Base-by-base conservation (phyloP, 1,140 invertebrate species). In the Nasonia longicornis region DNA sequence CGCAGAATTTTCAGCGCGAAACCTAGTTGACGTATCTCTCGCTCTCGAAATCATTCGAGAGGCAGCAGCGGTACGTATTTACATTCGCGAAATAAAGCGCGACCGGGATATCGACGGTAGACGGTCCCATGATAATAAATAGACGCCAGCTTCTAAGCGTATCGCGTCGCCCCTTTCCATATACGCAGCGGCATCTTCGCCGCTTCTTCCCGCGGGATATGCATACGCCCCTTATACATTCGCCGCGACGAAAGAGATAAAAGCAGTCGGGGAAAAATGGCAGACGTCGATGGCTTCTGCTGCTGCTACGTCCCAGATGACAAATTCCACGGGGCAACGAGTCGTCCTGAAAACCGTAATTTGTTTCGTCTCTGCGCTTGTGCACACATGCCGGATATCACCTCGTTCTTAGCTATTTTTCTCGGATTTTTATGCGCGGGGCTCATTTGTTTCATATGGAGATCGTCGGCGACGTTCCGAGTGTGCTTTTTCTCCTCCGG, bases 51-150 rank as follows among this genome's bases (percentile, higher is more conserved):
- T 20, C 20, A n/a, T 58, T 58, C 16, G 52, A 58, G 16, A 58
- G n/a, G 16, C 52, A 58, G 52, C 14, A 7, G 52, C 52, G 20
- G 3, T 0, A 58, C 52, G n/a, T 20, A 58, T 58, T 58, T 58
- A n/a, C 52, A 58, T 58, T 58, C 52, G 52, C 52, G 52, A 58
- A 58, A 58, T 58, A 58, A 58, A 58, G 52, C 52, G 20, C 52
- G n/a, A 20, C 20, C 52, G 52, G 52, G 45, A 26, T 16, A 52
- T n/a, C 14, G 69, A 42, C 16, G 69, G n/a, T 45, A 67, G 48
- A 66, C 29, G 58, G 12, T 70, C 58, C 58, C 78, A 38, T 70
- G 70, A 79, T 45, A 58, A 73, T 79, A 79, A 79, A 79, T 73
- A 79, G 77, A 42, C 35, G 58, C 58, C 0, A 42, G 38, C 29